Evolutionary conservation across 2,888 invertebrate species (phyloP), one percentile per base, ranked within the genome.

Genomic region (Gymnosoma rotundatum): DNA sequence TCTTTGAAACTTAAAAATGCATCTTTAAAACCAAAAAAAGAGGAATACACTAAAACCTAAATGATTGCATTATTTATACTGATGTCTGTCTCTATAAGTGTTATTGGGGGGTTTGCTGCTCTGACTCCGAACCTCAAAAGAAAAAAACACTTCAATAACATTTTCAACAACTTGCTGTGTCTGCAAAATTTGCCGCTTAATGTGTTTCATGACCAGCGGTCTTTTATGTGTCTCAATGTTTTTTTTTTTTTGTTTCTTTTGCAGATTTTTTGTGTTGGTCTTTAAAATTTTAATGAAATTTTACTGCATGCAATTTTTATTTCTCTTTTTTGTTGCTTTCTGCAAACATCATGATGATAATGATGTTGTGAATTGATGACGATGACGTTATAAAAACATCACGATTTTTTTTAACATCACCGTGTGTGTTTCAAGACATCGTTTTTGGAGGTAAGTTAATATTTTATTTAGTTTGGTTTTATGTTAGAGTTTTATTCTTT

Each of bases 141-240:
- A 25, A 25, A 25, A 42, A 66, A 67, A 69, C 69, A 69, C 72
- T 79, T 79, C 67, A 63, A 70, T 76, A 76, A 50, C 75, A 76
- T 86, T 76, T 82, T 80, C 80, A 69, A 78, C 79, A 79, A 80
- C 79, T 89, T 88, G 86, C 89, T 87, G 79, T 73, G 85, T 80
- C 79, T 85, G 85, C 85, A 85, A 80, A 83, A 83, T 82, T 83
- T 83, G 86, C 86, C 83, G 81, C 86, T 83, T 83, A 83, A 83
- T 83, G 86, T 83, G 78, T 78, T 86, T 83, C 80, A 80, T 86
- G 85, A 78, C 86, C 86, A 83, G 81, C 80, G 86, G 83, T 66
- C 81, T 81, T 83, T 82, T 78, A 64, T 74, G 67, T 58, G 76
- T 73, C 69, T 80, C 76, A 67, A 50, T 56, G 61, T 72, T 42